phyloP scores from a whole-genome alignment of 2,888 invertebrate species.

The Chorisops tibialis region DNA sequence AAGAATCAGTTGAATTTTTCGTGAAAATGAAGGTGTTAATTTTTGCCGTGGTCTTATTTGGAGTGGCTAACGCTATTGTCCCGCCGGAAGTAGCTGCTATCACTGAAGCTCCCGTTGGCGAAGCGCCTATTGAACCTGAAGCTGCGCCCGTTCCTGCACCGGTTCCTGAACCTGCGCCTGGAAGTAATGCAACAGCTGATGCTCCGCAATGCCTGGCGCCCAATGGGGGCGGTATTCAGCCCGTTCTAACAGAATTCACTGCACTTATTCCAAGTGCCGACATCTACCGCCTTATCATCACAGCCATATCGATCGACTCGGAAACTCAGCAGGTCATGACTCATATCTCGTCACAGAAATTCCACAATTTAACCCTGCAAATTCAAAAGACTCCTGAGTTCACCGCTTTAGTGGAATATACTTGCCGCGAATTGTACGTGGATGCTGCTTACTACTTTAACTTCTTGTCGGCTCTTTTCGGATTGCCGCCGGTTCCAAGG shows the following conservation, averaged over 20 bases:
- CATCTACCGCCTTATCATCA: conserved; percentile 12
- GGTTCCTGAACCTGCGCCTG: background rate
- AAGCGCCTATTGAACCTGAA: background rate
- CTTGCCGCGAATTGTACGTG: conserved; percentile 7
- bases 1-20: conserved; percentile 14
- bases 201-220: conserved; percentile 21
- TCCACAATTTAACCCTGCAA: conserved; percentile 12
- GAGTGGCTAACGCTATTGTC: background rate
- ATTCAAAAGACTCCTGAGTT: conserved; percentile 1
- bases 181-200: background rate
- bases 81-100: background rate
- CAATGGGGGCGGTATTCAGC: conserved; percentile 21
- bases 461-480: conserved; percentile 21
- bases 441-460: conserved; percentile 29
- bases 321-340: conserved; percentile 28
- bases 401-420: background rate
- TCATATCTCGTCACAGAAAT: conserved; percentile 18
- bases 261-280: conserved; percentile 13
- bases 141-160: background rate
- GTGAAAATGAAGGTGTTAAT: conserved; percentile 17
- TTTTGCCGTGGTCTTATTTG: background rate
- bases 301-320: conserved; percentile 19
- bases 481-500: conserved; percentile 20
- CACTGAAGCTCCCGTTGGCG: background rate
- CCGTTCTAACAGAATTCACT: conserved; percentile 20